A percentile compares a stretch with the other conserved stretches of the same genome.
Evolutionary conservation across 2,113 vertebrate genomes (phyloP).

Genomic region (Gavia stellata): DNA sequence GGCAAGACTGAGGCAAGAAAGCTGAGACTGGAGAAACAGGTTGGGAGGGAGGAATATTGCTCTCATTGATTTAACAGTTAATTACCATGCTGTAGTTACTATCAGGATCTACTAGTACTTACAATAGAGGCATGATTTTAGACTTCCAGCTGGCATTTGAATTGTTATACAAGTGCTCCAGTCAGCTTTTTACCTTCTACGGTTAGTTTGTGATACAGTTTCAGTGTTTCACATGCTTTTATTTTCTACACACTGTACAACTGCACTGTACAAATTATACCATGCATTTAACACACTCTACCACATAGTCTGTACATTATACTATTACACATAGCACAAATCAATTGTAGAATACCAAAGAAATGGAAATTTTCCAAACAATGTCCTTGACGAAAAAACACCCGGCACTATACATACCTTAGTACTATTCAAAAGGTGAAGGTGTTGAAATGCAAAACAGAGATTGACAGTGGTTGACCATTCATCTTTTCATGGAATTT

Average conservation of each 20-base stretch:
- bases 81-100: background rate
- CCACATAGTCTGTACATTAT: background rate
- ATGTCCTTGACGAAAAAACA: background rate
- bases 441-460: background rate
- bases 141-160: background rate
- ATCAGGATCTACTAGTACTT: background rate
- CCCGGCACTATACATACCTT: background rate
- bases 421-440: background rate
- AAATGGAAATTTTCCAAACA: background rate
- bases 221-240: background rate
- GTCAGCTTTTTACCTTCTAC: background rate
- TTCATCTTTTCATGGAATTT: background rate
- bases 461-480: background rate
- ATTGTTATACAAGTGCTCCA: background rate
- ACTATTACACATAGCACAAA: background rate
- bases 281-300: background rate
- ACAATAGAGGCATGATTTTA: background rate
- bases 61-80: background rate
- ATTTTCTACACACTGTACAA: background rate
- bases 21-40: background rate
- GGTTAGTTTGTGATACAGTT: background rate
- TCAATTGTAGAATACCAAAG: background rate
- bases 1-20: background rate
- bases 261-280: background rate
- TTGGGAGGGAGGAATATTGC: background rate